Conservation (phyloP, 2,888 invertebrate genomes). For the Frankliniella fusca region DNA sequence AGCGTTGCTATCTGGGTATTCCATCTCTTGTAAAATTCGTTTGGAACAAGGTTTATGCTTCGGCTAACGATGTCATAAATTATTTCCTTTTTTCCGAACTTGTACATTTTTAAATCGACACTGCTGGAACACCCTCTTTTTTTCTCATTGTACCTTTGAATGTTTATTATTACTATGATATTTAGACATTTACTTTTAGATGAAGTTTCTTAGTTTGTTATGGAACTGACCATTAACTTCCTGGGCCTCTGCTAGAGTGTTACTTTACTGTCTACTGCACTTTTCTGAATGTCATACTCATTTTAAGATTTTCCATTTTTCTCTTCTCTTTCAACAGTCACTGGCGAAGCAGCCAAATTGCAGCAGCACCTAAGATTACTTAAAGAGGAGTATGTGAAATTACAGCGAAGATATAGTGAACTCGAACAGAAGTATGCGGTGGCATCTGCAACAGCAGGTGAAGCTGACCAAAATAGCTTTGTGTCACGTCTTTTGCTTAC, state of each 20-base stretch:
- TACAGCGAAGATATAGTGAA: constrained; percentile 75
- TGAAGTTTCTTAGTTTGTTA: neutral
- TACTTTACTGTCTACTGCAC: too few relatives aligned
- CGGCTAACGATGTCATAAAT: neutral
- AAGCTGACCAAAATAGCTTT: constrained; percentile 70
- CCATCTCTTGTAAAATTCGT: neutral
- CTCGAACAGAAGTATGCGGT: constrained; percentile 80
- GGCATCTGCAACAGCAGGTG: constrained; percentile 63
- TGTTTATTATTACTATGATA: neutral
- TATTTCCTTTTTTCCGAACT: neutral
- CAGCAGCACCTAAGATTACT: constrained; percentile 82
- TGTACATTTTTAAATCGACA: neutral
- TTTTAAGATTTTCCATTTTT: neutral
- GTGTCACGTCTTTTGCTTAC: constrained; percentile 76
- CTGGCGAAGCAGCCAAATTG: constrained; percentile 50
- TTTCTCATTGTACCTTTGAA: neutral
- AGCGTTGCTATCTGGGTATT: neutral
- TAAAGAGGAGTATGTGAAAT: constrained; percentile 85
- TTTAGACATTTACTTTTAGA: neutral
- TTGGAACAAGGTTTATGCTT: neutral
- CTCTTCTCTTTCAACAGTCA: neutral
- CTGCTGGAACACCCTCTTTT: neutral
- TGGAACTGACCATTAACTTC: neutral
- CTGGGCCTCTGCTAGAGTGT: neutral
- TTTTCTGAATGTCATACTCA: neutral